Percentiles rank a stretch among this genome's conserved stretches.
phyloP scores from a whole-genome alignment of 1,140 invertebrate species.

The Cotesia vestalis region DNA sequence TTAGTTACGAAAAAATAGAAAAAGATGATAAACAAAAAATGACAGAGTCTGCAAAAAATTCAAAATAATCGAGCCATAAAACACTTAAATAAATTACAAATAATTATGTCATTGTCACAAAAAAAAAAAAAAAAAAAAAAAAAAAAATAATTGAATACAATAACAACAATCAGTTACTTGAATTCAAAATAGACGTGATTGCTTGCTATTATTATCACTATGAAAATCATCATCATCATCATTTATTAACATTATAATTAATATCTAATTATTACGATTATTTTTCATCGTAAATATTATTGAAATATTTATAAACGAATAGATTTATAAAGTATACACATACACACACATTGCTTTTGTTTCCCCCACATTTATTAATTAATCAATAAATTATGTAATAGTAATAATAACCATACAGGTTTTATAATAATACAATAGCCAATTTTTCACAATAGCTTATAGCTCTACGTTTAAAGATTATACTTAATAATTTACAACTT shows the following conservation, averaged over 20 bases:
- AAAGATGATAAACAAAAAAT: slow-evolving; percentile 32
- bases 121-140: slow-evolving; percentile 22
- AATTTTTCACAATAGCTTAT: slow-evolving; percentile 51
- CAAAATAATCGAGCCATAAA: slow-evolving; percentile 32
- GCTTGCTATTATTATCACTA: background rate
- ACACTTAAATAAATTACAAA: background rate
- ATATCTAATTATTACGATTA: slow-evolving; percentile 19
- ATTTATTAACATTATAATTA: slow-evolving; percentile 12
- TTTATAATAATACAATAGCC: slow-evolving; percentile 41
- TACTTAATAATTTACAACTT: slow-evolving; percentile 37
- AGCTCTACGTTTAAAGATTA: slow-evolving; percentile 20
- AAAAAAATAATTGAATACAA: slow-evolving; percentile 8
- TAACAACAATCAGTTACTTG: background rate
- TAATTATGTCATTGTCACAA: slow-evolving; percentile 2
- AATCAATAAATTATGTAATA: slow-evolving; percentile 59
- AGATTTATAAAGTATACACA: slow-evolving; percentile 40
- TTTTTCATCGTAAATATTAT: slow-evolving; percentile 14
- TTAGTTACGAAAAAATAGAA: slow-evolving; percentile 27
- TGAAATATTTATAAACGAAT: slow-evolving; percentile 32
- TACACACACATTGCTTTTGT: slow-evolving; percentile 48
- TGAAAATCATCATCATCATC: no score
- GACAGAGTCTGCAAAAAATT: slow-evolving; percentile 29
- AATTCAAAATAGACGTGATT: no score
- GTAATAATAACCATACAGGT: slow-evolving; percentile 37
- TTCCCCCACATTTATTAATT: slow-evolving; percentile 51